A percentile compares a stretch with the other conserved stretches of the same genome.
Evolutionary conservation across 2,113 vertebrate species (phyloP).

Genomic region (Sphaerodactylus townsendi): DNA sequence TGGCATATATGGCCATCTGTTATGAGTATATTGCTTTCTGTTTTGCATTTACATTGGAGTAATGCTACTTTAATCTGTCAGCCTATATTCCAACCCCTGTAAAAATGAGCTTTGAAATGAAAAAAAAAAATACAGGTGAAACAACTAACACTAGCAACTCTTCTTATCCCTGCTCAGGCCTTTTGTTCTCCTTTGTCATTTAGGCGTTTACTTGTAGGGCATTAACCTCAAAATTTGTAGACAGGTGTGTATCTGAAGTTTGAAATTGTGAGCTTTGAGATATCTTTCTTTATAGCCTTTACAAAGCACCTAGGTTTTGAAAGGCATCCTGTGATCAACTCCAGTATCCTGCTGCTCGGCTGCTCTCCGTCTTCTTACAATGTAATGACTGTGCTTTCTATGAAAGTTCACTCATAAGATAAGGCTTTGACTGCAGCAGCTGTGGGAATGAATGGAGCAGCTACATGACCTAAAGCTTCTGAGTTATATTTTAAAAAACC

Average conservation of each 20-base stretch:
- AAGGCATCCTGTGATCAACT: conserved; percentile 30
- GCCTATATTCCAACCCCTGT: not conserved
- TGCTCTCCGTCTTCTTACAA: conserved; percentile 13
- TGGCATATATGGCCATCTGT: not conserved
- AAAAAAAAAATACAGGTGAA: not conserved
- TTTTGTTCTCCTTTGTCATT: conserved; percentile 16
- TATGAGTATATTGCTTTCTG: not conserved
- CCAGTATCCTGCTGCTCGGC: conserved; percentile 15
- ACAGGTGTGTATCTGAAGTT: conserved; percentile 4
- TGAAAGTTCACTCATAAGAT: conserved; percentile 14
- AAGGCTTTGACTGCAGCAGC: conserved; percentile 22
- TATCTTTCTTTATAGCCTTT: conserved; percentile 12
- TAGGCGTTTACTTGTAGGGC: conserved; percentile 9
- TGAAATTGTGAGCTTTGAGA: conserved; percentile 24
- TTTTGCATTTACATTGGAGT: not conserved
- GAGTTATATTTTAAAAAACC: not conserved
- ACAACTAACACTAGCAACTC: not conserved
- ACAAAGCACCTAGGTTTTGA: conserved; percentile 13
- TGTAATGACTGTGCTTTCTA: conserved; percentile 18
- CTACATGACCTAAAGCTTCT: not conserved
- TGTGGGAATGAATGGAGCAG: conserved; percentile 18
- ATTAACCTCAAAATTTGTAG: conserved; percentile 22
- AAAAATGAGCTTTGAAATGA: not conserved
- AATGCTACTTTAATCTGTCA: not conserved
- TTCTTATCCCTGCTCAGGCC: not conserved